phyloP scores from a whole-genome alignment of 2,797 vertebrate genomes.

The Synaphobranchus kaupii region DNA sequence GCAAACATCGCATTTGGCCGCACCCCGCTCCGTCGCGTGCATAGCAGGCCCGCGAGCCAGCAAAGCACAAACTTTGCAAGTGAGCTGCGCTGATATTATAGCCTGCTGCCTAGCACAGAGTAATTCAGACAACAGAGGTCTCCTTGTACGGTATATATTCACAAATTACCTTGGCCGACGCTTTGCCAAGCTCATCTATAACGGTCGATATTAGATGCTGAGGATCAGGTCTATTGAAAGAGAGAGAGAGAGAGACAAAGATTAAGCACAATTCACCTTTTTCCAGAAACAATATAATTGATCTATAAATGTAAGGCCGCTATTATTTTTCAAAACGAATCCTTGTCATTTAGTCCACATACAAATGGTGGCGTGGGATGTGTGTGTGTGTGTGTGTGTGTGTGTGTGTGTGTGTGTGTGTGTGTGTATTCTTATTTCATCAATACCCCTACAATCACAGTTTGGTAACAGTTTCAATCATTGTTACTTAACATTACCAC shows the following conservation, averaged over 20 bases:
- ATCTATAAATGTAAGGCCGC: background rate
- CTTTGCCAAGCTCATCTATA: slow-evolving; percentile 86
- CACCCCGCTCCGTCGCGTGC: background rate
- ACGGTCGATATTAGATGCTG: slow-evolving; percentile 77
- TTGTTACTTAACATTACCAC: background rate
- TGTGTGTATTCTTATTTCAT: no score
- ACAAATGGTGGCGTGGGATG: background rate
- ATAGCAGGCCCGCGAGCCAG: background rate
- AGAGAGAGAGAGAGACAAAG: background rate
- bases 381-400: no score
- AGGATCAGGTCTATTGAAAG: slow-evolving; percentile 72
- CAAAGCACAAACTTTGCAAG: background rate
- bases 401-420: no score
- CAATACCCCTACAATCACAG: no score
- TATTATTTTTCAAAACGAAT: background rate
- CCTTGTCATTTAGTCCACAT: background rate
- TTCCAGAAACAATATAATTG: background rate
- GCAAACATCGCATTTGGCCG: background rate
- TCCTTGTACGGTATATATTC: background rate
- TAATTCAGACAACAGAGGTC: background rate
- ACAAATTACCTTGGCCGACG: slow-evolving; percentile 82
- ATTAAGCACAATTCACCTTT: background rate
- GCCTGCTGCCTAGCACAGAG: background rate
- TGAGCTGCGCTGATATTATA: background rate
- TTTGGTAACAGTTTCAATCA: background rate